These are phyloP conservation scores for Salpingus planirostris DNA, from an alignment of 2,888 invertebrate genomes.

Conservation along the genomic window DNA sequence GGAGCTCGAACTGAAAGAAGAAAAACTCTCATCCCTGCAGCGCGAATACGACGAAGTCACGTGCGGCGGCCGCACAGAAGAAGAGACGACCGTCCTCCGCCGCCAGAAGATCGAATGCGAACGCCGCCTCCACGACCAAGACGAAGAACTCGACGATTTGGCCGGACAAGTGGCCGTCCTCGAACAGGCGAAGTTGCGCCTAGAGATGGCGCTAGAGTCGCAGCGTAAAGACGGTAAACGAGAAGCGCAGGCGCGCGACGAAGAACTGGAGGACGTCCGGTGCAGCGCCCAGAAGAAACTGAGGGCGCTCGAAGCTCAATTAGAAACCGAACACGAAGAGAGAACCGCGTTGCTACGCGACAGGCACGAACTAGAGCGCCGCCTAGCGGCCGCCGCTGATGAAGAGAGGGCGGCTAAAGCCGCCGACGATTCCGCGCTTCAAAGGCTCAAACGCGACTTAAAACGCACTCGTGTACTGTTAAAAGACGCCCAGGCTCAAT, in stretches of 20 bases:
- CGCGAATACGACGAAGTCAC: conserved; percentile 82
- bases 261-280: conserved; percentile 87
- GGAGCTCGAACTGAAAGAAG: conserved; percentile 83
- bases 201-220: conserved; percentile 91
- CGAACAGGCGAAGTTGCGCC: conserved; percentile 84
- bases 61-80: conserved; percentile 70
- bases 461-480: conserved; percentile 83
- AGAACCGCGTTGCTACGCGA: conserved; percentile 77
- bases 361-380: conserved; percentile 83
- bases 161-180: conserved; percentile 71
- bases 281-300: conserved; percentile 88
- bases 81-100: conserved; percentile 74
- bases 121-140: conserved; percentile 74
- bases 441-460: conserved; percentile 74
- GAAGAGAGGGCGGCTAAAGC: conserved; percentile 63
- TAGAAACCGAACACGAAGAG: conserved; percentile 91
- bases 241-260: conserved; percentile 84
- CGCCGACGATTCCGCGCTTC: conserved; percentile 62
- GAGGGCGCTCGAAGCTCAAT: conserved; percentile 80
- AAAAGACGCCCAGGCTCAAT: conserved; percentile 84
- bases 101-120: conserved; percentile 83
- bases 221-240: conserved; percentile 83
- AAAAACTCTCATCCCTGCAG: conserved; percentile 68
- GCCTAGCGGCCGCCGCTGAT: conserved; percentile 71
- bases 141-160: conserved; percentile 92